Percentiles rank a stretch among this genome's conserved stretches.
Evolutionary conservation across 2,113 vertebrate genomes (phyloP).

Genomic region (Thomomys bottae): DNA sequence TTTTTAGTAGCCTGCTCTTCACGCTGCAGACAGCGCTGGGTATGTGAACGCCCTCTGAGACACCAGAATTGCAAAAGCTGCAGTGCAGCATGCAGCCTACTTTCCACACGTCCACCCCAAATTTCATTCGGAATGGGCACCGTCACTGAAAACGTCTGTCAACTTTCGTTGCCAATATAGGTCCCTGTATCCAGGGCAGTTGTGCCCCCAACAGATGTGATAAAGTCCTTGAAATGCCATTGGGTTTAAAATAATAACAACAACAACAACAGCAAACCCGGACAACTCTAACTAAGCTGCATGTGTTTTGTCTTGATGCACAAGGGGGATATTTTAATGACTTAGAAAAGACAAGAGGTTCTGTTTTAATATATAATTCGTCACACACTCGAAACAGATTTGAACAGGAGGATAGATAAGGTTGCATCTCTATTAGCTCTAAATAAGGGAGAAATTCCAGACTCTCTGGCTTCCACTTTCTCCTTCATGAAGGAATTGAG

Average conservation of each 20-base stretch:
- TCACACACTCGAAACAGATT: background rate
- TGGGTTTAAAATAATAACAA: background rate
- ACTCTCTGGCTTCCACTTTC: background rate
- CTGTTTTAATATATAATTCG: slow-evolving; percentile 34
- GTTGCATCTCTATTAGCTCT: background rate
- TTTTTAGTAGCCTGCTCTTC: slow-evolving; percentile 53
- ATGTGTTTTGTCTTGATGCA: background rate
- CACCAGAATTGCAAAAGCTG: slow-evolving; percentile 64
- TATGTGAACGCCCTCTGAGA: slow-evolving; percentile 57
- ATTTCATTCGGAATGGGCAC: background rate
- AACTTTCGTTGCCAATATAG: background rate
- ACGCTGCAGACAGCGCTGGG: slow-evolving; percentile 42
- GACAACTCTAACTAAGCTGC: background rate
- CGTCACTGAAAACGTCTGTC: slow-evolving; percentile 3
- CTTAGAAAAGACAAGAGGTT: slow-evolving; percentile 42
- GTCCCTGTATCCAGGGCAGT: background rate
- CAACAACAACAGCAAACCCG: background rate
- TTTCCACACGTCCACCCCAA: slow-evolving; percentile 50
- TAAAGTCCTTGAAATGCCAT: background rate
- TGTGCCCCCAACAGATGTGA: background rate
- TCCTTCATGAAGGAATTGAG: background rate
- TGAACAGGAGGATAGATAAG: background rate
- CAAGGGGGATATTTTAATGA: slow-evolving; percentile 44
- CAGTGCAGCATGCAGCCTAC: slow-evolving; percentile 44
- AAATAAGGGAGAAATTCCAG: background rate